Conservation (phyloP, 2,888 invertebrate genomes). For the Frankliniella intonsa region DNA sequence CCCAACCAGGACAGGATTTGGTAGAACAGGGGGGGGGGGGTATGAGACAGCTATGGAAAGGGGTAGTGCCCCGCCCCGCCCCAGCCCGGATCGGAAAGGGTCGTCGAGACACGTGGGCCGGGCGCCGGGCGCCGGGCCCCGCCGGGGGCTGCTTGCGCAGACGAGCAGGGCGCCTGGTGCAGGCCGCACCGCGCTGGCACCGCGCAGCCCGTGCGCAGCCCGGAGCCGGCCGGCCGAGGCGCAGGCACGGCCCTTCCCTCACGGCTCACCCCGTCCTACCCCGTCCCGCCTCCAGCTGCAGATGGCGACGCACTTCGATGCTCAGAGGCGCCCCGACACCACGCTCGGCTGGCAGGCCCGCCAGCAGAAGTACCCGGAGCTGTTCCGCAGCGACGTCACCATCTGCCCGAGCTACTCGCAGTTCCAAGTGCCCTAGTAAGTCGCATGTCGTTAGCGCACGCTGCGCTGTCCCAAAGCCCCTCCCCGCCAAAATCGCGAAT, state of each 20-base stretch:
- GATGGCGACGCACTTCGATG: not conserved
- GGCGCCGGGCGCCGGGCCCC: not conserved
- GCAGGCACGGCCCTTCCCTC: too few species aligned
- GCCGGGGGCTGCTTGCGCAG: not conserved
- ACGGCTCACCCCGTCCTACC: not conserved
- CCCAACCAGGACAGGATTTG: not conserved
- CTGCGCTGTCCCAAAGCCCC: too few species aligned
- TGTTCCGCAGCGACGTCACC: constrained; percentile 31
- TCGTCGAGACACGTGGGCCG: not conserved
- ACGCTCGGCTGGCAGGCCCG: not conserved
- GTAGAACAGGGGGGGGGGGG: not conserved
- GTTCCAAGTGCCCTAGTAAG: constrained; percentile 24
- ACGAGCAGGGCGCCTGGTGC: too few species aligned
- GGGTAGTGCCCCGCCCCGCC: not conserved
- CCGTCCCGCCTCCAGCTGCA: not conserved
- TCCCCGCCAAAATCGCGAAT: too few species aligned
- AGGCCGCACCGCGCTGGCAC: not conserved
- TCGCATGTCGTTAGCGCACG: not conserved
- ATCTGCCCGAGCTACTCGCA: constrained; percentile 30
- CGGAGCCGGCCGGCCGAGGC: too few species aligned
- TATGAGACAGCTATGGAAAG: not conserved
- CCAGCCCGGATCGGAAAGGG: not conserved
- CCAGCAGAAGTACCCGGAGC: constrained; percentile 30
- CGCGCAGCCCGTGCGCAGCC: not conserved
- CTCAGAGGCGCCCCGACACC: not conserved